These are phyloP conservation scores for Lissocephala sabroskyi DNA, from an alignment of 2,888 invertebrate genomes.

Conservation along the genomic window DNA sequence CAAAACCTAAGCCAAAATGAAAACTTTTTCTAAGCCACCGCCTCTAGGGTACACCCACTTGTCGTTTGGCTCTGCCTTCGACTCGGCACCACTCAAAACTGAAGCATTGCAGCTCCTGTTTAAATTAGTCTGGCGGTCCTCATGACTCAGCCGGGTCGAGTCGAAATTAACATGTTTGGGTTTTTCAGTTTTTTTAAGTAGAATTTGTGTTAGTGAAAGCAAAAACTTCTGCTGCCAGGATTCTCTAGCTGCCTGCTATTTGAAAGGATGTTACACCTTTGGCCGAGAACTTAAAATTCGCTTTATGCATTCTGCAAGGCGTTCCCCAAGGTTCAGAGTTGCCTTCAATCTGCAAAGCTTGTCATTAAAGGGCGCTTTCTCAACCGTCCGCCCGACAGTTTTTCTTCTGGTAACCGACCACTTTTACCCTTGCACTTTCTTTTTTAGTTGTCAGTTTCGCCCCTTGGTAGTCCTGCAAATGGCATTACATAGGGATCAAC, in stretches of 20 bases:
- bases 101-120: slow-evolving; percentile 20
- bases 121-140: too few species aligned
- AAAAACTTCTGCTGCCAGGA: too few species aligned
- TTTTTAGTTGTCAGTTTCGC: slow-evolving; percentile 10
- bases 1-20: slow-evolving; percentile 15
- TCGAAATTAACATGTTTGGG: slow-evolving; percentile 54
- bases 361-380: slow-evolving; percentile 49
- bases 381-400: background rate
- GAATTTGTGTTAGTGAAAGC: slow-evolving; percentile 58
- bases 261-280: too few species aligned
- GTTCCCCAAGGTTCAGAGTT: background rate
- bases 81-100: slow-evolving; percentile 37
- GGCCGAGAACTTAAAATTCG: too few species aligned
- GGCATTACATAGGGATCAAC: background rate
- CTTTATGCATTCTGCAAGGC: too few species aligned
- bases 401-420: slow-evolving; percentile 11
- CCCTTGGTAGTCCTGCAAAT: too few species aligned
- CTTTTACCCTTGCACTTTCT: slow-evolving; percentile 32
- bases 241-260: too few species aligned
- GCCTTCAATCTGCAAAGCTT: slow-evolving; percentile 38
- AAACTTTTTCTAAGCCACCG: slow-evolving; percentile 39
- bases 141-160: slow-evolving; percentile 32
- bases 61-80: slow-evolving; percentile 27
- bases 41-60: slow-evolving; percentile 15
- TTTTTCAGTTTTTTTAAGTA: slow-evolving; percentile 58